A percentile compares a stretch with the other conserved stretches of the same genome.
phyloP scores from a whole-genome alignment of 2,888 invertebrate species.

The Herminia tarsipennalis region DNA sequence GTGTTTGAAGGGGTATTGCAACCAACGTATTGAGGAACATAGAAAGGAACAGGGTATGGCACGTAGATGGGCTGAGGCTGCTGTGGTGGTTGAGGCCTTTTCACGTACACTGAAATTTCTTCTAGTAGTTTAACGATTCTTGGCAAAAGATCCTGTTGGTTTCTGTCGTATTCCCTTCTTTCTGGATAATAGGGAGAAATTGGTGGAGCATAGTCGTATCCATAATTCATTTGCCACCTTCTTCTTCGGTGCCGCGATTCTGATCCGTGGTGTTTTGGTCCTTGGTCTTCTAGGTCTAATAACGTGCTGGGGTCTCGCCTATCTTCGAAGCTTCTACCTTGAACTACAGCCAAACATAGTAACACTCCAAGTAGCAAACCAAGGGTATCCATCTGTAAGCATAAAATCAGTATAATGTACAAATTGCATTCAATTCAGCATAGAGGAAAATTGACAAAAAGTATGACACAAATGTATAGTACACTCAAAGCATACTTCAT shows the following conservation, averaged over 20 bases:
- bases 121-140: conserved; percentile 64
- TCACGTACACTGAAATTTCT: conserved; percentile 60
- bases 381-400: conserved; percentile 66
- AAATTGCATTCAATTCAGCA: conserved; percentile 27
- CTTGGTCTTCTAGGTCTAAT: conserved; percentile 42
- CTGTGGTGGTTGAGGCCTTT: conserved; percentile 51
- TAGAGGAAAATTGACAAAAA: no score
- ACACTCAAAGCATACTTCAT: no score
- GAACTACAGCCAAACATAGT: conserved; percentile 52
- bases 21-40: conserved; percentile 45
- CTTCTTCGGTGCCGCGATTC: conserved; percentile 58
- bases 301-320: conserved; percentile 43
- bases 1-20: conserved; percentile 39
- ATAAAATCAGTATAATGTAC: conserved; percentile 28
- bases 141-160: conserved; percentile 57
- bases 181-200: conserved; percentile 52
- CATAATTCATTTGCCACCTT: conserved; percentile 62
- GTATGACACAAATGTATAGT: no score
- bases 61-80: conserved; percentile 71
- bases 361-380: conserved; percentile 51
- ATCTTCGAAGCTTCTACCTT: conserved; percentile 54
- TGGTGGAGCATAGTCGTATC: conserved; percentile 59
- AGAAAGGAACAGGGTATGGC: conserved; percentile 64
- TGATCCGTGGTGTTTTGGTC: conserved; percentile 40
- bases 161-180: conserved; percentile 56